Evolutionary conservation across 30 jellyfish, hydroid and myxozoan species (phyloP).

Genomic region (Pelagia noctiluca): DNA sequence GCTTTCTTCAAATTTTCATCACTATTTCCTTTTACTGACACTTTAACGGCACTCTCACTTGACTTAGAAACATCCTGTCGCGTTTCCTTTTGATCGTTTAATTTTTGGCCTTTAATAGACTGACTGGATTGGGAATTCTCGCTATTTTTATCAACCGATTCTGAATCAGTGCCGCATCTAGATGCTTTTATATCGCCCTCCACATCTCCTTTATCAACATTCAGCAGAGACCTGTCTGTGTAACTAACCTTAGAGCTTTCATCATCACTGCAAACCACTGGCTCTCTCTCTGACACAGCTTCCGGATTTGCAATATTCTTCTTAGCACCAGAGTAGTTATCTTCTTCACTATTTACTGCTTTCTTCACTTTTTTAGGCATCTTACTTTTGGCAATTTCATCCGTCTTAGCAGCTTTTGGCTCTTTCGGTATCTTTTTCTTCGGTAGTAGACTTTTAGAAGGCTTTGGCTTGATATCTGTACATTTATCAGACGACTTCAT

Average conservation of each 20-base stretch:
- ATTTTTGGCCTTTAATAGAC: too few species aligned
- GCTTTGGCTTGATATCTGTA: too few species aligned
- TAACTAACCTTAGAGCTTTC: not conserved
- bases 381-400: not conserved
- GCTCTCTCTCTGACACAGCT: not conserved
- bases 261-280: not conserved
- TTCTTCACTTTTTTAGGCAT: not conserved
- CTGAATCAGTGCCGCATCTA: not conserved
- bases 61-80: too few species aligned
- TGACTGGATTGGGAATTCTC: too few species aligned
- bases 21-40: not conserved
- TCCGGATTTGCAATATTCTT: not conserved
- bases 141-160: not conserved
- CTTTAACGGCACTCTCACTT: too few species aligned
- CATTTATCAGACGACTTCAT: not conserved
- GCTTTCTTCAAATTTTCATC: not conserved
- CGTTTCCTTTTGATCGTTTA: too few species aligned
- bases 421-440: not conserved
- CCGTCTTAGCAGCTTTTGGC: not conserved
- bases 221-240: too few species aligned
- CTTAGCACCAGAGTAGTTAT: not conserved
- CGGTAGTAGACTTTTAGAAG: not conserved
- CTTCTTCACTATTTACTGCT: not conserved
- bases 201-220: not conserved
- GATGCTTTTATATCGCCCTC: not conserved